Conservation (phyloP, 1,140 invertebrate genomes). For the Aphaenogaster rudis region DNA sequence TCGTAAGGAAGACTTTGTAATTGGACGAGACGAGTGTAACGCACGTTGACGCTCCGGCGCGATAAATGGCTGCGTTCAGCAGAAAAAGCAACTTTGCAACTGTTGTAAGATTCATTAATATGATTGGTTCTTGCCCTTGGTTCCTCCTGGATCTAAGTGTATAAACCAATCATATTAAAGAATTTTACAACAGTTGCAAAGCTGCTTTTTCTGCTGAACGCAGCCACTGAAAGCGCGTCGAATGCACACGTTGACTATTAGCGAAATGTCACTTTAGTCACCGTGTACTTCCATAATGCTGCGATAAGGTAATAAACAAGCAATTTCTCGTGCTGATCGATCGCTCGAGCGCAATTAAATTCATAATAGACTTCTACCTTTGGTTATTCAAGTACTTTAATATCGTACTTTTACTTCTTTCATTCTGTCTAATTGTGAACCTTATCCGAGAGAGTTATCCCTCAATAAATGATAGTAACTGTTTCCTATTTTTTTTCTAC, state of each 20-base stretch:
- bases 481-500: not conserved
- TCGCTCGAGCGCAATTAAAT: not conserved
- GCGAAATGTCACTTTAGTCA: not conserved
- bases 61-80: slow-evolving; percentile 6
- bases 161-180: no score
- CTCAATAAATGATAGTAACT: not conserved
- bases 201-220: no score
- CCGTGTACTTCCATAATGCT: not conserved
- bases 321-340: not conserved
- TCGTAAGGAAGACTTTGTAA: not conserved
- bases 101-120: no score
- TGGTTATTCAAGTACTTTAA: not conserved
- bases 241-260: slow-evolving; percentile 19
- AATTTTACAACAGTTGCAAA: no score
- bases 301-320: not conserved
- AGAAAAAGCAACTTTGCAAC: no score
- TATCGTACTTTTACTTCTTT: not conserved
- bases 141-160: no score
- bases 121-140: no score
- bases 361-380: not conserved
- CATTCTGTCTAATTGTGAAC: not conserved
- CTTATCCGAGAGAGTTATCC: not conserved
- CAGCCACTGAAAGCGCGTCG: not conserved
- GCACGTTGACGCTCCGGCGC: not conserved
- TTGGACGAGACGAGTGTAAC: not conserved